Evolutionary conservation across 2,888 invertebrate genomes (phyloP), one percentile per base, ranked within the genome.

Genomic region (Formica aserva): DNA sequence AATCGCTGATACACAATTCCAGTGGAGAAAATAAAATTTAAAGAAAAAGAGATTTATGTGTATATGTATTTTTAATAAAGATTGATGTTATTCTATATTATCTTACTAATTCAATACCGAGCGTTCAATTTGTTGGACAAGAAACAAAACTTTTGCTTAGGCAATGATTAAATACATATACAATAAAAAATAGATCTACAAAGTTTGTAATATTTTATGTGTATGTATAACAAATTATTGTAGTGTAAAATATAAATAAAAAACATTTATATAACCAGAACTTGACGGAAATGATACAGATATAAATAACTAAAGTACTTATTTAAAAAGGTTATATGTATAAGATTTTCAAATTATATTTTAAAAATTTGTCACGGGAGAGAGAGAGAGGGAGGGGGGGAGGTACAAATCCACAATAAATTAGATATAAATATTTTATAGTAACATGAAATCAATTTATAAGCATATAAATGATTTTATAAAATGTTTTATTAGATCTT

Each of bases 111-210:
- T 66, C 66, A n/a, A 48, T 76, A 26, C 22, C 26, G 22, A 3
- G 11, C 15, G 8, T 63, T 32, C 15, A 45, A 45, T 65, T 66
- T 48, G 35, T 22, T 18, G 32, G 18, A 76, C 65, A 15, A 45
- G 32, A 65, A 22, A 45, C 18, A n/a, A 75, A 62, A 63, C 55
- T 75, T 75, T 22, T 22, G 18, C 29, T 11, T 4, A 15, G 15
- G 32, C 41, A 63, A 75, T 63, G 29, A 35, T 13, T 13, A 76
- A 48, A 35, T 52, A 5, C 13, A 71, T 35, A 75, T n/a, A 35
- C 22, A 4, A 15, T 22, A 6, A 8, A 35, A 35, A 66, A 52
- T 13, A 3, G 22, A 76, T 65, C 13, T 18, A 26, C 22, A 32
- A 29, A 32, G 32, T 18, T 38, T 26, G 6, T 38, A 52, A n/a